Percentiles rank a stretch among this genome's conserved stretches.
Conservation (phyloP, 1,140 invertebrate genomes). For the Drosophila triauraria region DNA sequence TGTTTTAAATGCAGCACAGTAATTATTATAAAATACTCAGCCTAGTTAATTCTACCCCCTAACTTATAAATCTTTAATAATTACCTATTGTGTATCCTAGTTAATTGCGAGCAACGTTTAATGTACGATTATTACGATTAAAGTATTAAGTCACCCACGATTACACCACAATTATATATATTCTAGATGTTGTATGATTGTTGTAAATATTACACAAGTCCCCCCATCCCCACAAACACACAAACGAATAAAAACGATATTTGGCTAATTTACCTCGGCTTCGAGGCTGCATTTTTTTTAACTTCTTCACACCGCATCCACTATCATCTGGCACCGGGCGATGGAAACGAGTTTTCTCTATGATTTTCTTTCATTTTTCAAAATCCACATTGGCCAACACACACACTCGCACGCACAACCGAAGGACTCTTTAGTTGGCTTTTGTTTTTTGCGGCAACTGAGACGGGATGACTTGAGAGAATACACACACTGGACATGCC, state of each 20-base stretch:
- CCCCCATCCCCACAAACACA: slow-evolving; percentile 1
- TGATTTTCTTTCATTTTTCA: slow-evolving; percentile 9
- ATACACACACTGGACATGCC: slow-evolving; percentile 20
- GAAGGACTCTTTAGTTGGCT: slow-evolving; percentile 20
- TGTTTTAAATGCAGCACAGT: slow-evolving; percentile 67
- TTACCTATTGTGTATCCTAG: slow-evolving; percentile 24
- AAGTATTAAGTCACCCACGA: slow-evolving; percentile 72
- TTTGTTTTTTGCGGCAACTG: slow-evolving; percentile 46
- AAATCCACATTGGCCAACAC: slow-evolving; percentile 18
- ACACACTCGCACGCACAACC: slow-evolving; percentile 25
- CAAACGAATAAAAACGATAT: slow-evolving; percentile 23
- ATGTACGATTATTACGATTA: slow-evolving; percentile 61
- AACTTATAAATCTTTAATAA: slow-evolving; percentile 5
- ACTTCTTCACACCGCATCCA: slow-evolving; percentile 12
- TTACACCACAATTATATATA: slow-evolving; percentile 49
- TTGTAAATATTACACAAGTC: slow-evolving; percentile 60
- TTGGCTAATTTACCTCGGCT: slow-evolving; percentile 11
- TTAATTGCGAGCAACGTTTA: slow-evolving; percentile 48
- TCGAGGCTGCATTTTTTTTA: slow-evolving; percentile 1
- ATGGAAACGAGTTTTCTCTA: slow-evolving; percentile 38
- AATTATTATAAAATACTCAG: slow-evolving; percentile 77
- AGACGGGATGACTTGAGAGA: slow-evolving; percentile 52
- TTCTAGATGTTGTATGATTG: slow-evolving; percentile 64
- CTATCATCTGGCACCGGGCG: slow-evolving; percentile 43
- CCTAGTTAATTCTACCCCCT: slow-evolving; percentile 47